Percentiles rank a stretch among this genome's conserved stretches.
Conservation (phyloP, 2,113 vertebrate genomes). For the Megaceryle maxima region DNA sequence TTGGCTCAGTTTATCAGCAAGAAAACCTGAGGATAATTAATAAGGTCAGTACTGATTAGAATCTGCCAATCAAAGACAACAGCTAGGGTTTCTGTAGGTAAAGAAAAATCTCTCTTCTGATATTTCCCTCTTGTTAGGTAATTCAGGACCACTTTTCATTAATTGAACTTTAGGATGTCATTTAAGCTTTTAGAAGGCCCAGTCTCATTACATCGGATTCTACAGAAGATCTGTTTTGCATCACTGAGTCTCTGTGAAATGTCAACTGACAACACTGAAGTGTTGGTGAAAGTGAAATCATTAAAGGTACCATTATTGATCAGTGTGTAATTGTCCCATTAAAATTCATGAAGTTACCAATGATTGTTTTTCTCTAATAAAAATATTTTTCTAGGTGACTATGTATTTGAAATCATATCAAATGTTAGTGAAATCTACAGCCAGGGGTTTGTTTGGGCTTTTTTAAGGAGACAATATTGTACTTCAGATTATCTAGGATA, state of each 20-base stretch:
- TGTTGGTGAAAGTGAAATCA: constrained; percentile 20
- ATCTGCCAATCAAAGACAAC: not conserved
- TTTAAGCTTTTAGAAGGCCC: constrained; percentile 1
- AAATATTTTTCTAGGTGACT: not conserved
- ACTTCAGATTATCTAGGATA: not conserved
- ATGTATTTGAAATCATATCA: not conserved
- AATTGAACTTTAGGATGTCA: not conserved
- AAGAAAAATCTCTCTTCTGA: not conserved
- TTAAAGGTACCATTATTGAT: constrained; percentile 40
- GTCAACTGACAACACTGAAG: constrained; percentile 36
- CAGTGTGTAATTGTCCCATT: constrained; percentile 9
- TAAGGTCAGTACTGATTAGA: not conserved
- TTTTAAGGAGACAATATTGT: not conserved
- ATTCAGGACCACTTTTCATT: constrained; percentile 25
- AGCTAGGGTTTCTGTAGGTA: not conserved
- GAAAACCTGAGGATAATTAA: constrained; percentile 17
- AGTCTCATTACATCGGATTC: not conserved
- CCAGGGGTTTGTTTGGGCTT: not conserved
- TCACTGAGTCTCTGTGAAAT: constrained; percentile 52
- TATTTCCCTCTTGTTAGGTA: not conserved
- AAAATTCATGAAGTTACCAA: constrained; percentile 48
- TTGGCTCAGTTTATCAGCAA: not conserved
- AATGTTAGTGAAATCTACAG: not conserved
- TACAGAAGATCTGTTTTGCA: constrained; percentile 24
- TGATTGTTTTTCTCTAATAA: constrained; percentile 34